Evolutionary conservation across 2,113 vertebrate species (phyloP).

Genomic region (Herpailurus yagouaroundi): DNA sequence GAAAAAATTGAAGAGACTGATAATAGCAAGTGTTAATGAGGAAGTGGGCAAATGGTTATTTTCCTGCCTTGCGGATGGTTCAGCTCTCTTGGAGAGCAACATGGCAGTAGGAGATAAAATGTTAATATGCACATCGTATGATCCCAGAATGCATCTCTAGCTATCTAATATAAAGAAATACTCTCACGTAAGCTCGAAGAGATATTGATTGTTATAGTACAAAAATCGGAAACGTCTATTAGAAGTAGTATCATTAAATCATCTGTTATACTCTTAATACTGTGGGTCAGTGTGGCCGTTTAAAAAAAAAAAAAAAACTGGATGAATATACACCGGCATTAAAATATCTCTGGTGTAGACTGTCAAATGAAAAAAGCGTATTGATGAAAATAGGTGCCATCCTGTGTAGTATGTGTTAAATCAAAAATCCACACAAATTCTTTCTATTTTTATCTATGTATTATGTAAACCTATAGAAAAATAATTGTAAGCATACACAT

Average conservation of each 20-base stretch:
- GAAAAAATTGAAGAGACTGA: neutral
- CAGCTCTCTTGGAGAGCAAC: neutral
- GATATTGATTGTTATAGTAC: neutral
- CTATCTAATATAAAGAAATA: neutral
- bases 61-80: neutral
- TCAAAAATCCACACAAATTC: neutral
- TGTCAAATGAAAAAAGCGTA: neutral
- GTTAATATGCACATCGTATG: neutral
- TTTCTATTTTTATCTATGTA: neutral
- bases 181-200: neutral
- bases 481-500: neutral
- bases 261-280: neutral
- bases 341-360: neutral
- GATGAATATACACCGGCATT: neutral
- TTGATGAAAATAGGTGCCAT: neutral
- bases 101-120: neutral
- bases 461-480: neutral
- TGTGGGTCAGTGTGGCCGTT: neutral
- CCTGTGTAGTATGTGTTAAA: neutral
- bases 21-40: neutral
- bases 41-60: neutral
- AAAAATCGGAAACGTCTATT: neutral
- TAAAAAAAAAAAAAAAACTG: neutral
- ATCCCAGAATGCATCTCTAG: neutral
- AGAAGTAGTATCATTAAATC: neutral